Evolutionary conservation across 2,797 vertebrate species (phyloP).

Genomic region (Peromyscus nudipes): DNA sequence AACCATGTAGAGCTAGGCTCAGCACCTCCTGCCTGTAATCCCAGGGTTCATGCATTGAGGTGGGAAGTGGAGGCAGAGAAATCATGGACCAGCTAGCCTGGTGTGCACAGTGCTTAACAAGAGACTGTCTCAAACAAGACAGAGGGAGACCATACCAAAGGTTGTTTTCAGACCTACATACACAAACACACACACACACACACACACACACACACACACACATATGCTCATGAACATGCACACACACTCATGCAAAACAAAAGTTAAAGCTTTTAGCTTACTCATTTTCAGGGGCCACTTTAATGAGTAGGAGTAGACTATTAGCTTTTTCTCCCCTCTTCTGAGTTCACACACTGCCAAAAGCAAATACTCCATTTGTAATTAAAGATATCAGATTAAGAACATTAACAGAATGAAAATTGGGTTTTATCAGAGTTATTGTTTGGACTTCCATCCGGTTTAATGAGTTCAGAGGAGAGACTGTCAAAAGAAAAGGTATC

Average conservation of each 20-base stretch:
- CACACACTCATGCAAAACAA: background rate
- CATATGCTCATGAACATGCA: background rate
- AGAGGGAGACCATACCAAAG: background rate
- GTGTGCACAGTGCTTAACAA: background rate
- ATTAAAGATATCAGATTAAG: constrained; percentile 30
- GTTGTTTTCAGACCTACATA: background rate
- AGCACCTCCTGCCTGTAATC: background rate
- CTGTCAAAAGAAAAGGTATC: background rate
- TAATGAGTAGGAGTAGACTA: background rate
- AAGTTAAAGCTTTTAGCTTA: background rate
- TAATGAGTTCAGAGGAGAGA: constrained; percentile 43
- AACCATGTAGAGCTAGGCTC: background rate
- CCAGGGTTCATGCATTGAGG: background rate
- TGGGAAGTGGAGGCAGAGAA: background rate
- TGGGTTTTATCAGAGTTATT: background rate
- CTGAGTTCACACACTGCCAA: background rate
- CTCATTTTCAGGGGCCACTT: background rate
- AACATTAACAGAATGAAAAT: constrained; percentile 36
- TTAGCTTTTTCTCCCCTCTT: constrained; percentile 45
- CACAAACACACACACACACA: background rate
- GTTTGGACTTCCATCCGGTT: background rate
- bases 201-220: background rate
- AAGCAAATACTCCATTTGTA: constrained; percentile 30
- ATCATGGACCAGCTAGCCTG: background rate
- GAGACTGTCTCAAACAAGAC: background rate